These are phyloP conservation scores for Rhinoderma darwinii DNA, from an alignment of 2,113 vertebrate species.

Conservation along the genomic window DNA sequence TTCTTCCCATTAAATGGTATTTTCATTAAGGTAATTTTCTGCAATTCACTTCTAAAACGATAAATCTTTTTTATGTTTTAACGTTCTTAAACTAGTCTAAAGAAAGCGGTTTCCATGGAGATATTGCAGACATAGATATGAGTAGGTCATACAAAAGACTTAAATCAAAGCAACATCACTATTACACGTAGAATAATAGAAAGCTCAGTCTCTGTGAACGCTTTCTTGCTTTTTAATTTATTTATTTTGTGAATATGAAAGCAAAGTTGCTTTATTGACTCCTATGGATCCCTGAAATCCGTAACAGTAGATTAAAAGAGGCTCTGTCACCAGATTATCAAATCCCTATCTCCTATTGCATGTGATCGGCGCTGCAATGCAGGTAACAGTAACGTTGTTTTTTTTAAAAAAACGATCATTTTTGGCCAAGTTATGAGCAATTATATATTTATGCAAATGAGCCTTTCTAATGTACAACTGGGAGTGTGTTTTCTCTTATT, in stretches of 20 bases:
- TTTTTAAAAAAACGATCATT: too few species aligned
- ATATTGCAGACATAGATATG: conserved; percentile 44
- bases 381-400: too few species aligned
- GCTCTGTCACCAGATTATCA: too few species aligned
- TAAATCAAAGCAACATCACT: conserved; percentile 35
- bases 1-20: conserved; percentile 41
- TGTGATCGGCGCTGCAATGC: too few species aligned
- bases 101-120: conserved; percentile 55
- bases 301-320: background rate
- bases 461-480: too few species aligned
- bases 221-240: background rate
- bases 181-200: background rate
- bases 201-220: background rate
- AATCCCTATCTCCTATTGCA: too few species aligned
- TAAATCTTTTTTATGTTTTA: conserved; percentile 53
- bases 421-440: too few species aligned
- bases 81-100: conserved; percentile 27
- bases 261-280: background rate
- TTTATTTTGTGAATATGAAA: background rate
- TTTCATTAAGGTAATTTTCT: conserved; percentile 56
- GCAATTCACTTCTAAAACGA: conserved; percentile 45
- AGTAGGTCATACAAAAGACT: conserved; percentile 37
- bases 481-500: too few species aligned
- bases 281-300: background rate
- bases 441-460: too few species aligned